Percentiles rank a stretch among this genome's conserved stretches.
Evolutionary conservation across 2,113 vertebrate genomes (phyloP).

Genomic region (Eidolon helvum): DNA sequence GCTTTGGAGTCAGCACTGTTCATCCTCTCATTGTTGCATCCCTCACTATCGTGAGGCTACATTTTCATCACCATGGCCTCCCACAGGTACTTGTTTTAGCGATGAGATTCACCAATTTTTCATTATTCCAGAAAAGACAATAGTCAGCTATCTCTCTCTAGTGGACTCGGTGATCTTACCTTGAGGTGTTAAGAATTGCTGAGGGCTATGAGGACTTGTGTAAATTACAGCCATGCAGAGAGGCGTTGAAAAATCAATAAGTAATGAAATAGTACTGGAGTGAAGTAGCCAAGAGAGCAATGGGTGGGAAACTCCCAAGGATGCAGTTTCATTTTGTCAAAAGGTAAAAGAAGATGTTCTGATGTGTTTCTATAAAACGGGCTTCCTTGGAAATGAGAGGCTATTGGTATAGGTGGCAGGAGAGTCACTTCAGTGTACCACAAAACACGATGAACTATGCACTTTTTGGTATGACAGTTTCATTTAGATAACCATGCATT

Average conservation of each 20-base stretch:
- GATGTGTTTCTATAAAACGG: slow-evolving; percentile 81
- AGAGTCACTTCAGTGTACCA: background rate
- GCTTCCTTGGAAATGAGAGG: slow-evolving; percentile 80
- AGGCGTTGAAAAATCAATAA: slow-evolving; percentile 88
- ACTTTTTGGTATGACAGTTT: background rate
- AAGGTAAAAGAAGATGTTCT: slow-evolving; percentile 87
- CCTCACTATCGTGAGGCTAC: background rate
- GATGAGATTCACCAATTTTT: slow-evolving; percentile 78
- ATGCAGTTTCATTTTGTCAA: slow-evolving; percentile 87
- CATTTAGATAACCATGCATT: background rate
- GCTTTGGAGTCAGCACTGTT: background rate
- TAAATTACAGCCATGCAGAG: slow-evolving; percentile 88
- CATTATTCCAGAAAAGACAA: slow-evolving; percentile 77
- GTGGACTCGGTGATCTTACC: slow-evolving; percentile 82
- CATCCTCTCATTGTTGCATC: background rate
- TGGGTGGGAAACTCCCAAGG: slow-evolving; percentile 88
- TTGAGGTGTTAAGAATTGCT: slow-evolving; percentile 86
- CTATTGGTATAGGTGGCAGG: slow-evolving; percentile 71
- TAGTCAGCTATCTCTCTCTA: slow-evolving; percentile 75
- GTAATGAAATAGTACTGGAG: slow-evolving; percentile 88
- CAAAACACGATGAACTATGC: accelerated
- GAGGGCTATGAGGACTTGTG: slow-evolving; percentile 87
- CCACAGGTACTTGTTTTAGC: slow-evolving; percentile 36
- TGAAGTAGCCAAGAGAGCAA: slow-evolving; percentile 87
- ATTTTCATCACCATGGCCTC: background rate